Percentiles rank a stretch among this genome's conserved stretches.
phyloP scores from a whole-genome alignment of 2,113 vertebrate species.

The Sminthopsis crassicaudata region DNA sequence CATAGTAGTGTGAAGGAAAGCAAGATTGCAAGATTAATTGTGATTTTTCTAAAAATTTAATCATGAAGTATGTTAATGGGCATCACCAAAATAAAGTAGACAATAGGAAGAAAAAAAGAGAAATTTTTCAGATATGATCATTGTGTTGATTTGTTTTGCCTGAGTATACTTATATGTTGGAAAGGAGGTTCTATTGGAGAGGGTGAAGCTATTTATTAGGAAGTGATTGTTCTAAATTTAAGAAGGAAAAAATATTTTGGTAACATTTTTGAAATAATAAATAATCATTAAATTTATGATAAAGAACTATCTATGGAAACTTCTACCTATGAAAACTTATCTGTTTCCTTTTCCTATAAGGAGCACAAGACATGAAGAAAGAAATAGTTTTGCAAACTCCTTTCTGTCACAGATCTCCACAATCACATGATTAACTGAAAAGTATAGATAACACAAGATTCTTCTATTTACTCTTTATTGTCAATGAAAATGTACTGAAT shows the following conservation, averaged over 20 bases:
- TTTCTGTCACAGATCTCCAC: neutral
- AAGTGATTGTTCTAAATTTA: neutral
- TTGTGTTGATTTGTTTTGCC: neutral
- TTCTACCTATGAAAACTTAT: neutral
- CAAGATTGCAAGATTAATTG: neutral
- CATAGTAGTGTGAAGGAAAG: neutral
- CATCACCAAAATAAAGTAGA: neutral
- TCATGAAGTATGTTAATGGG: neutral
- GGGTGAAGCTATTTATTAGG: neutral
- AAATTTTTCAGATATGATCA: neutral
- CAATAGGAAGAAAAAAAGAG: neutral
- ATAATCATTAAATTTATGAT: neutral
- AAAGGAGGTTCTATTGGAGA: neutral
- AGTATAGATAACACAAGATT: neutral
- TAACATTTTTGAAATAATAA: neutral
- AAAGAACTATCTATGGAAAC: neutral
- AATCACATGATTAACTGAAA: neutral
- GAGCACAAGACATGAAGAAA: neutral
- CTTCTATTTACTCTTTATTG: neutral
- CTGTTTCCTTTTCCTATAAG: neutral
- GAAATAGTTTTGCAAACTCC: neutral
- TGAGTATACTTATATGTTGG: neutral
- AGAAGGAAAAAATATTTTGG: neutral
- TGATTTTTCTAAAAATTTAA: neutral
- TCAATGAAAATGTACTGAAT: neutral